phyloP scores from a whole-genome alignment of 2,888 invertebrate genomes.

The Eugnorisma glareosa region DNA sequence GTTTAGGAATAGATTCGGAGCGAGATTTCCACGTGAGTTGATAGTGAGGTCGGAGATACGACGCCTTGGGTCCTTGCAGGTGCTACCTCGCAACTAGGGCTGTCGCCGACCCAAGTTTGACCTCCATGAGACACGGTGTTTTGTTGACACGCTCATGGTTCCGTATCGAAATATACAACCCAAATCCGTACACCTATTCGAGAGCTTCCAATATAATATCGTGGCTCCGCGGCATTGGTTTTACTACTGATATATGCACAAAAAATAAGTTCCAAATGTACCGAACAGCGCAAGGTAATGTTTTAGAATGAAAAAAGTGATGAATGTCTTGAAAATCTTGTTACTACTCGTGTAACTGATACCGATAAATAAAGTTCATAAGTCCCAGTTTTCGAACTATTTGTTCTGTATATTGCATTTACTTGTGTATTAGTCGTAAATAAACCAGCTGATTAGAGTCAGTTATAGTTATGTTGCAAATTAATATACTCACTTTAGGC shows the following conservation, averaged over 20 bases:
- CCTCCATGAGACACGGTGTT: constrained; percentile 1
- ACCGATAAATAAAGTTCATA: background rate
- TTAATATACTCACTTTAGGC: background rate
- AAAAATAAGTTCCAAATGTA: background rate
- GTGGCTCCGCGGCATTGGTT: background rate
- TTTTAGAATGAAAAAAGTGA: background rate
- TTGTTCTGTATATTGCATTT: background rate
- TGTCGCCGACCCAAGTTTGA: constrained; percentile 22
- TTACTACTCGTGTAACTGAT: too few species aligned
- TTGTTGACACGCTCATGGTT: constrained; percentile 12
- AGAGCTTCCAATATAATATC: background rate
- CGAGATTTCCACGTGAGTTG: constrained; percentile 60
- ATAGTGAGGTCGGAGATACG: constrained; percentile 49
- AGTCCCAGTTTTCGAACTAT: background rate
- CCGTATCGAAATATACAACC: constrained; percentile 16
- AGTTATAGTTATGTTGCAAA: background rate
- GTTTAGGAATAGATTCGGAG: constrained; percentile 54
- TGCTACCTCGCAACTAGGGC: constrained; percentile 72
- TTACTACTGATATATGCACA: background rate
- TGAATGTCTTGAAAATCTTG: background rate
- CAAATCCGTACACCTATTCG: background rate
- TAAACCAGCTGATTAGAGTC: background rate
- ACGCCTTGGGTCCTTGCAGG: constrained; percentile 67
- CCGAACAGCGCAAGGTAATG: background rate
- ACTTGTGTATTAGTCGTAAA: background rate